phyloP scores from a whole-genome alignment of 2,797 vertebrate genomes.

The Melanotaenia trifasciata region DNA sequence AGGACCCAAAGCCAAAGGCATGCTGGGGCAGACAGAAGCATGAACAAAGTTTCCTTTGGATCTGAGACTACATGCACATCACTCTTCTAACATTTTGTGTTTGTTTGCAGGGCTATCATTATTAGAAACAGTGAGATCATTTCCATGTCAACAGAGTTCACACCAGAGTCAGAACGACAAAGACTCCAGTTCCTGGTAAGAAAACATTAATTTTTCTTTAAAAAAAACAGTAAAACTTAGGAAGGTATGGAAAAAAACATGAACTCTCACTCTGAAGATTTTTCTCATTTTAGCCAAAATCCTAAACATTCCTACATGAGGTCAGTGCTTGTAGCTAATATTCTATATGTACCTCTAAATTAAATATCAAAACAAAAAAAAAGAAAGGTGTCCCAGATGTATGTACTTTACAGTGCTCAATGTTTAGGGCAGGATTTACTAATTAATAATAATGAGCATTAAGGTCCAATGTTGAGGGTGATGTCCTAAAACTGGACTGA shows the following conservation, averaged over 20 bases:
- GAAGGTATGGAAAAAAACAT: not conserved
- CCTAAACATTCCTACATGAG: not conserved
- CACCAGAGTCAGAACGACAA: constrained; percentile 94
- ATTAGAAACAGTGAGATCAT: constrained; percentile 92
- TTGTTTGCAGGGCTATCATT: constrained; percentile 90
- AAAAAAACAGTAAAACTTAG: not conserved
- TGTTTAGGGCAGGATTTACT: too few species aligned
- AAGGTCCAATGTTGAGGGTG: too few species aligned
- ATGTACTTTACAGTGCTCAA: too few species aligned
- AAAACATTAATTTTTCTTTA: not conserved
- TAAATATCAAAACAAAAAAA: too few species aligned
- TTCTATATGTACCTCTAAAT: not conserved
- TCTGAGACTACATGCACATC: not conserved
- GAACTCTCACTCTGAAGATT: too few species aligned
- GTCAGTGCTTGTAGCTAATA: not conserved
- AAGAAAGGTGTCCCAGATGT: too few species aligned
- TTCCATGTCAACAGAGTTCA: constrained; percentile 95
- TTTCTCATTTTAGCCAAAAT: too few species aligned
- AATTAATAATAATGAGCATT: too few species aligned
- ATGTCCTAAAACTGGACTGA: too few species aligned
- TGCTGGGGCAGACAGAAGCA: constrained; percentile 1
- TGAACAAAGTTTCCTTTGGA: not conserved
- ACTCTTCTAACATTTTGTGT: not conserved
- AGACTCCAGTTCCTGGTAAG: constrained; percentile 95
- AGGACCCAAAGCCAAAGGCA: not conserved